These are phyloP conservation scores for Cantharis rufa DNA, from an alignment of 2,888 invertebrate species.

Conservation along the genomic window DNA sequence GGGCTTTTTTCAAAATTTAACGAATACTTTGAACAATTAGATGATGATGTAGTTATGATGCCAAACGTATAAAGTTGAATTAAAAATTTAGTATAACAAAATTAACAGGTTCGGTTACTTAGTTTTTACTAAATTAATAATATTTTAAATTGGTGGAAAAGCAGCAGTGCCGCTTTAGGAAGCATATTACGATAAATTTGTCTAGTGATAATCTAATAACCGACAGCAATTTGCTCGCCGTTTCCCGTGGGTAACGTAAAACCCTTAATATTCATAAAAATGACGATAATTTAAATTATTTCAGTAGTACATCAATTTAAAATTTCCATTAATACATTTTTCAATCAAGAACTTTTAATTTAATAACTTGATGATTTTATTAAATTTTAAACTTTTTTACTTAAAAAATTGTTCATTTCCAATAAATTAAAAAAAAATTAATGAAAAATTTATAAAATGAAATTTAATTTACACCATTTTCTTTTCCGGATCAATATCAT, in stretches of 20 bases:
- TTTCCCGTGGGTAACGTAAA: slow-evolving; percentile 2
- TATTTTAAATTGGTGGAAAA: neutral
- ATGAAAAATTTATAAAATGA: neutral
- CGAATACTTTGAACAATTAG: neutral
- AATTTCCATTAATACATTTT: neutral
- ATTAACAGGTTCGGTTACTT: neutral
- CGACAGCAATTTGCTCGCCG: slow-evolving; percentile 3
- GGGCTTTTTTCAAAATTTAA: neutral
- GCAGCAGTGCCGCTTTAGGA: neutral
- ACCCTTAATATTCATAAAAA: slow-evolving; percentile 1
- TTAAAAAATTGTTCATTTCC: neutral
- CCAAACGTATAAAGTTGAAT: neutral
- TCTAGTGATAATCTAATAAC: slow-evolving; percentile 2
- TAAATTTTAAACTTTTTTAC: neutral
- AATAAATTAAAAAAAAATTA: neutral
- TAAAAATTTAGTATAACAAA: neutral
- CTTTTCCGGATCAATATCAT: neutral
- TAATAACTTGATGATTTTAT: neutral
- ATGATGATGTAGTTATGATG: neutral
- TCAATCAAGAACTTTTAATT: neutral
- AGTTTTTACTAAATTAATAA: neutral
- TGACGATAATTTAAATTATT: neutral
- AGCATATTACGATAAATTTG: slow-evolving; percentile 1
- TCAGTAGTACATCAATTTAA: neutral
- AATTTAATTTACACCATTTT: neutral